These are phyloP conservation scores for Calliphora vomitoria DNA, from an alignment of 2,888 invertebrate species.

Conservation along the genomic window DNA sequence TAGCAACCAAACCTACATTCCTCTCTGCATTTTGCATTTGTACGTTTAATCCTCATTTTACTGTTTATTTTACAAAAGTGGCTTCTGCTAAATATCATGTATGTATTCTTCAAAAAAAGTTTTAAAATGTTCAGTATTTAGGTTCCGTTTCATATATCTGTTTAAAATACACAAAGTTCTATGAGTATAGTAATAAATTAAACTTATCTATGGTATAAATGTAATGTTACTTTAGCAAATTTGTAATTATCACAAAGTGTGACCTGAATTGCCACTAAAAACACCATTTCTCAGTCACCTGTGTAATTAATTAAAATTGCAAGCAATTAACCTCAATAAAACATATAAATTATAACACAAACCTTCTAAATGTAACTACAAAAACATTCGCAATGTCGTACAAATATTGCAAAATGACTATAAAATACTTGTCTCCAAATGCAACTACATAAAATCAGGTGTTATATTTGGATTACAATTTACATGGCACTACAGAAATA, in stretches of 20 bases:
- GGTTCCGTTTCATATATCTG: too few species aligned
- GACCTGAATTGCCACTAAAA: constrained; percentile 42
- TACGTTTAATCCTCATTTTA: too few species aligned
- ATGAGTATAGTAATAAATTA: too few species aligned
- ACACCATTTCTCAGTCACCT: constrained; percentile 15
- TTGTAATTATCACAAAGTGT: constrained; percentile 10
- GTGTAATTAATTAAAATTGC: constrained; percentile 55
- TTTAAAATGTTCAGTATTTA: too few species aligned
- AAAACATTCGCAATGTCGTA: background rate
- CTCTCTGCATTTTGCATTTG: too few species aligned
- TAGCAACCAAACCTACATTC: too few species aligned
- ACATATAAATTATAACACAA: constrained; percentile 27
- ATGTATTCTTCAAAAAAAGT: too few species aligned
- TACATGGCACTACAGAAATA: constrained; percentile 48
- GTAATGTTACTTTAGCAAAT: background rate
- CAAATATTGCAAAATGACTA: background rate
- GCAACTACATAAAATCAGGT: constrained; percentile 47
- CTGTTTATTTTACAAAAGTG: too few species aligned
- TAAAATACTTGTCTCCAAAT: constrained; percentile 36
- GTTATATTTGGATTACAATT: constrained; percentile 50
- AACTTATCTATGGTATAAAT: too few species aligned
- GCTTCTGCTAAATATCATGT: too few species aligned
- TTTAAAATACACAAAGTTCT: too few species aligned
- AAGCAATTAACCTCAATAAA: constrained; percentile 59
- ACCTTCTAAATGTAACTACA: background rate